Conservation (phyloP, 2,888 invertebrate genomes). For the Philhelius pedissequus region DNA sequence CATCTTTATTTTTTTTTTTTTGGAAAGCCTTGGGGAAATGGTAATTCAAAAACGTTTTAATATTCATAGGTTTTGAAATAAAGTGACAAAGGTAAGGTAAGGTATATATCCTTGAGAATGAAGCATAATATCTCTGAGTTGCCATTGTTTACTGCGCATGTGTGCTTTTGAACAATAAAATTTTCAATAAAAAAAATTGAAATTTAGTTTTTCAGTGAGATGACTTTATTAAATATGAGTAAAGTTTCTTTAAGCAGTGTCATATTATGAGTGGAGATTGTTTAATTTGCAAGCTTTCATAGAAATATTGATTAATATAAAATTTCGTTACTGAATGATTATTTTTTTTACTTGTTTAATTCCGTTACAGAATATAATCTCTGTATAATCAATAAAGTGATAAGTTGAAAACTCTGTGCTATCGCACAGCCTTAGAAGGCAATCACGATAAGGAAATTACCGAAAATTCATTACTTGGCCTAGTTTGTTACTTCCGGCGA, state of each 20-base stretch:
- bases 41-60: slow-evolving; percentile 33
- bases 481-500: too few species aligned
- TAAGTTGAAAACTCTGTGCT: too few species aligned
- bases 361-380: too few species aligned
- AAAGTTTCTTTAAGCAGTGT: not conserved
- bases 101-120: slow-evolving; percentile 10
- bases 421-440: too few species aligned
- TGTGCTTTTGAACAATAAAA: not conserved
- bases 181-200: not conserved
- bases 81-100: slow-evolving; percentile 7
- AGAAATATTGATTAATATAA: too few species aligned
- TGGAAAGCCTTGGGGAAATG: slow-evolving; percentile 19
- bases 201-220: not conserved
- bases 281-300: not conserved
- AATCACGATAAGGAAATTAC: too few species aligned
- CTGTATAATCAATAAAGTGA: too few species aligned
- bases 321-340: too few species aligned
- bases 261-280: not conserved
- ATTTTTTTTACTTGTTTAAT: too few species aligned
- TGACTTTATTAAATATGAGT: not conserved
- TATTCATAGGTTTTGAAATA: slow-evolving; percentile 32
- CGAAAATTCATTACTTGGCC: too few species aligned
- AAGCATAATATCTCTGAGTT: not conserved
- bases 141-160: not conserved
- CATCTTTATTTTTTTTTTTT: not conserved